A percentile compares a stretch with the other conserved stretches of the same genome.
Conservation (phyloP, 2,113 vertebrate species). For the Poecilia latipinna region DNA sequence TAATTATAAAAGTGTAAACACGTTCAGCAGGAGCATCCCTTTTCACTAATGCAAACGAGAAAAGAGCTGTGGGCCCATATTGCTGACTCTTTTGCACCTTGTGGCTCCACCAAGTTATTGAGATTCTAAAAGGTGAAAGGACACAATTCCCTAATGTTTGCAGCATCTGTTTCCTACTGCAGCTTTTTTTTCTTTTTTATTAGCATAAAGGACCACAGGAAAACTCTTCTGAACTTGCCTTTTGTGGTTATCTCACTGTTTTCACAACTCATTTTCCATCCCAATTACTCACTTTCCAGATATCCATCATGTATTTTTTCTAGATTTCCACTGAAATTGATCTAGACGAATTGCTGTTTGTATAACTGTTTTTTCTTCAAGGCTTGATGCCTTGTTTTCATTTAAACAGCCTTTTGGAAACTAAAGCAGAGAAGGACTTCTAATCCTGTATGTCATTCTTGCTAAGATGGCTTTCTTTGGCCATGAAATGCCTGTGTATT, state of each 20-base stretch:
- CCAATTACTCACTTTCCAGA: not conserved
- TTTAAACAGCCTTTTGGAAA: slow-evolving; percentile 17
- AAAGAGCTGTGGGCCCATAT: slow-evolving; percentile 39
- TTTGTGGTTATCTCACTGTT: slow-evolving; percentile 21
- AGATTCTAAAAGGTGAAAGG: slow-evolving; percentile 59
- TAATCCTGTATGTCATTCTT: slow-evolving; percentile 58
- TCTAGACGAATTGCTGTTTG: slow-evolving; percentile 22
- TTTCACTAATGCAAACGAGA: slow-evolving; percentile 63
- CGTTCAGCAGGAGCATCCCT: slow-evolving; percentile 55
- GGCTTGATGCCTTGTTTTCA: slow-evolving; percentile 16
- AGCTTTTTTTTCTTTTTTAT: slow-evolving; percentile 13
- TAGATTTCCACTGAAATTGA: slow-evolving; percentile 26
- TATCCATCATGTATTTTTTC: not conserved
- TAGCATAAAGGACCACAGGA: slow-evolving; percentile 11
- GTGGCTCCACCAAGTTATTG: slow-evolving; percentile 62
- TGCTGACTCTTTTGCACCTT: slow-evolving; percentile 65
- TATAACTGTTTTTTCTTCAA: not conserved
- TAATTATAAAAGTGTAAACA: slow-evolving; percentile 73
- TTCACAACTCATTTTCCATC: not conserved
- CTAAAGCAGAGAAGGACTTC: slow-evolving; percentile 31
- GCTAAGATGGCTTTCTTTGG: slow-evolving; percentile 62
- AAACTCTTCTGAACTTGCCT: slow-evolving; percentile 34
- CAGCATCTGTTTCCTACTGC: slow-evolving; percentile 53
- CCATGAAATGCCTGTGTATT: slow-evolving; percentile 59
- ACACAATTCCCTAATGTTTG: slow-evolving; percentile 45